Conservation (phyloP, 2,797 vertebrate genomes). For the Micrastur ruficollis region DNA sequence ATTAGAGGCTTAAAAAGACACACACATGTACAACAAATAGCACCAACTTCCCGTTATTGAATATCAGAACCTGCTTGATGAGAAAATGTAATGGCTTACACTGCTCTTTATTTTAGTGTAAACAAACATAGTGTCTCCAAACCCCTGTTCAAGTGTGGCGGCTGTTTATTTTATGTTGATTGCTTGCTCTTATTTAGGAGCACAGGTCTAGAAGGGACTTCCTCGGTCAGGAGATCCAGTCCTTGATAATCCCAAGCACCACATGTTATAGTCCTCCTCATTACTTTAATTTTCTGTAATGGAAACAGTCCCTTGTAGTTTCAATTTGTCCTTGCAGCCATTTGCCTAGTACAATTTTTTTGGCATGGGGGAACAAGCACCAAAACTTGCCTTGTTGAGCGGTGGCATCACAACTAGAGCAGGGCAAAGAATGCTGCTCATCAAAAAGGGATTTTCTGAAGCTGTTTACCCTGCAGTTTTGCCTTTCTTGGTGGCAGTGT, state of each 20-base stretch:
- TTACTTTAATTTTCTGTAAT: not conserved
- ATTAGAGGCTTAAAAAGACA: constrained; percentile 67
- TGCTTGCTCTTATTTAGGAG: not conserved
- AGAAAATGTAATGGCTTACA: not conserved
- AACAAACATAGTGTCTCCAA: not conserved
- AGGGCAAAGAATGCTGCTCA: not conserved
- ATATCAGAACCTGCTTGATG: constrained; percentile 29
- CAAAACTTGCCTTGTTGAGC: not conserved
- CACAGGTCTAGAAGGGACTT: not conserved
- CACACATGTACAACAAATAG: constrained; percentile 14
- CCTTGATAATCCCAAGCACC: not conserved
- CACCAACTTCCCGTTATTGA: constrained; percentile 18
- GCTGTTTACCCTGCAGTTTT: not conserved
- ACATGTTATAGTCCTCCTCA: not conserved
- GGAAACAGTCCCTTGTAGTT: not conserved
- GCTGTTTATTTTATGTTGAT: constrained; percentile 3
- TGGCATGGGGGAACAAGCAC: not conserved
- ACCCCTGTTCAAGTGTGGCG: not conserved
- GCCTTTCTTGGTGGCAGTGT: not conserved
- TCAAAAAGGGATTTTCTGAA: constrained; percentile 19
- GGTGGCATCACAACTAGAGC: not conserved
- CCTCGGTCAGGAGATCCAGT: not conserved
- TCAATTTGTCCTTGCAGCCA: not conserved
- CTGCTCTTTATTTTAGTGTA: constrained; percentile 2
- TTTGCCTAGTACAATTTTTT: not conserved